Conservation (phyloP, 2,113 vertebrate genomes). For the Ivindomyrus marchei region DNA sequence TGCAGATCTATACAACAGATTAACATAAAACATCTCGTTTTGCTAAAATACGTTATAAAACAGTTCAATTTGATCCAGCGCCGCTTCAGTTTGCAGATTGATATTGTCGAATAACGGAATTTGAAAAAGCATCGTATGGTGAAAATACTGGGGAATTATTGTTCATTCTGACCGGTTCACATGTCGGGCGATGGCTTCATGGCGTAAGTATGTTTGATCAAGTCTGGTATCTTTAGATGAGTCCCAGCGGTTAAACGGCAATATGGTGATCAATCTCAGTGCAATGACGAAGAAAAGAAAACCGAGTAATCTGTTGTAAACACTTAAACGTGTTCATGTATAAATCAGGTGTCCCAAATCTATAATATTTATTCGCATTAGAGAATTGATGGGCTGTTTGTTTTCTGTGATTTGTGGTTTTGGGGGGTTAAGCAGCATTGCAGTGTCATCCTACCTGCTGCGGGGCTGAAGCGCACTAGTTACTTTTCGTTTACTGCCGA, state of each 20-base stretch:
- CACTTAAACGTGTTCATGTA: not conserved
- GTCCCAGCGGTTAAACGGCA: not conserved
- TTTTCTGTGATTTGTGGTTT: not conserved
- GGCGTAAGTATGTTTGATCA: not conserved
- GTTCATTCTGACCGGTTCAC: not conserved
- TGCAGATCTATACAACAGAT: not conserved
- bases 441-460: not conserved
- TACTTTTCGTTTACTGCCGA: not conserved
- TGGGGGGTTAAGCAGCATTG: not conserved
- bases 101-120: not conserved
- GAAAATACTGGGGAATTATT: not conserved
- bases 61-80: not conserved
- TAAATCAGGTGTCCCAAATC: not conserved
- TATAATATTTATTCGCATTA: not conserved
- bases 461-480: not conserved
- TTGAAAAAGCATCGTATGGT: not conserved
- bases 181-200: not conserved
- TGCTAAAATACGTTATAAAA: not conserved
- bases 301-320: not conserved
- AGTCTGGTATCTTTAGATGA: not conserved
- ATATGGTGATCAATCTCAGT: not conserved
- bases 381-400: not conserved
- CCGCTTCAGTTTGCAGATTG: not conserved
- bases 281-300: not conserved
- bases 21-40: not conserved